phyloP scores from a whole-genome alignment of 2,797 vertebrate species.

The Delichon dasypus region DNA sequence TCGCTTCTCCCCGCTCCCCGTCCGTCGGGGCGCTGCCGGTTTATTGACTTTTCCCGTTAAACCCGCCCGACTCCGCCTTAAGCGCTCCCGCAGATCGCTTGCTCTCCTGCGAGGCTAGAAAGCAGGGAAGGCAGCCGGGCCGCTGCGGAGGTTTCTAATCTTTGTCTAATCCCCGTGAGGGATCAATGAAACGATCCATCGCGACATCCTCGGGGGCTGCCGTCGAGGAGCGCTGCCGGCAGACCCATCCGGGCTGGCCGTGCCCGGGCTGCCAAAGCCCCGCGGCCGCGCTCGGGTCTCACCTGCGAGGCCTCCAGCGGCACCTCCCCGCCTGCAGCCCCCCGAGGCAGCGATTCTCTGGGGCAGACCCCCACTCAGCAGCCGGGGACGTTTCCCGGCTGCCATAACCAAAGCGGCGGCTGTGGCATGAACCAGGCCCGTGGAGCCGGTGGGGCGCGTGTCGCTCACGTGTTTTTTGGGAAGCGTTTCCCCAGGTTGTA shows the following conservation, averaged over 20 bases:
- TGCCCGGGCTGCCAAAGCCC: not conserved
- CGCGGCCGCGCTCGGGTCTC: not conserved
- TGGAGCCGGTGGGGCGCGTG: not conserved
- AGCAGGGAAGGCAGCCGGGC: slow-evolving; percentile 1
- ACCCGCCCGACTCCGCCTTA: not conserved
- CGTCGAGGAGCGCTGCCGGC: slow-evolving; percentile 21
- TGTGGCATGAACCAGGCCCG: not conserved
- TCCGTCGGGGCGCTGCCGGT: not conserved
- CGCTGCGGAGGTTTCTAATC: slow-evolving; percentile 61
- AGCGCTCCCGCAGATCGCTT: slow-evolving; percentile 3
- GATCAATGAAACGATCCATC: slow-evolving; percentile 56
- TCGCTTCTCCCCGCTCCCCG: not conserved
- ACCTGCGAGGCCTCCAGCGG: not conserved
- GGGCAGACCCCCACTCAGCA: not conserved
- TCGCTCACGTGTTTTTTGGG: not conserved
- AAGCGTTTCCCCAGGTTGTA: not conserved
- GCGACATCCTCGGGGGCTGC: slow-evolving; percentile 33
- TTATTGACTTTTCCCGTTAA: not conserved
- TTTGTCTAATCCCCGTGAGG: slow-evolving; percentile 72
- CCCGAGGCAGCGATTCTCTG: not conserved
- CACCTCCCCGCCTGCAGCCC: not conserved
- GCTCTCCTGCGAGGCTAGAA: slow-evolving; percentile 7
- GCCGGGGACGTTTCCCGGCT: not conserved
- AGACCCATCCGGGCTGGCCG: not conserved
- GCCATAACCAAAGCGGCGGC: fast-evolving